These are phyloP conservation scores for Brachionichthys hirsutus DNA, from an alignment of 2,113 vertebrate species.

Conservation along the genomic window DNA sequence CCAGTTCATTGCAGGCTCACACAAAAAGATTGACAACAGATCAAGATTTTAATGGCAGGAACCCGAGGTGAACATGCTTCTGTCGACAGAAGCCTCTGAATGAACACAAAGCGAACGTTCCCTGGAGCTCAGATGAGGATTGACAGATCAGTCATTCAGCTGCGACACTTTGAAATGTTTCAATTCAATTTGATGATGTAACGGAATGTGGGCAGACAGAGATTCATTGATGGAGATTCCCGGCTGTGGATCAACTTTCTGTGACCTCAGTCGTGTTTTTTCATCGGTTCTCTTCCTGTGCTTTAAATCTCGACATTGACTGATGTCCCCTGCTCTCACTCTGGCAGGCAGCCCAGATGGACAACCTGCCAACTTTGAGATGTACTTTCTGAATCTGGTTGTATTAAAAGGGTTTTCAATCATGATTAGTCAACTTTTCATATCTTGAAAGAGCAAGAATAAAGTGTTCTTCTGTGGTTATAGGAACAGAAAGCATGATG, in stretches of 20 bases:
- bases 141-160: neutral
- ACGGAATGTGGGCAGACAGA: neutral
- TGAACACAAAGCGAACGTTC: too few species aligned
- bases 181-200: neutral
- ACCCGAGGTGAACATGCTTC: too few species aligned
- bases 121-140: neutral
- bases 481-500: neutral
- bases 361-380: conserved; percentile 11
- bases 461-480: neutral
- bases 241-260: neutral
- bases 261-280: conserved; percentile 3
- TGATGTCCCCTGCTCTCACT: conserved; percentile 20
- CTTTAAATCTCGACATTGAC: conserved; percentile 42
- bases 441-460: conserved; percentile 11
- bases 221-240: neutral
- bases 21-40: too few species aligned
- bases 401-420: conserved; percentile 16
- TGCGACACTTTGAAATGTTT: neutral
- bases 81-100: too few species aligned
- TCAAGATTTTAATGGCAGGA: too few species aligned
- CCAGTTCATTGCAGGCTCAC: too few species aligned
- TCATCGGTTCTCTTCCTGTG: conserved; percentile 6
- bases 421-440: neutral
- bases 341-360: conserved; percentile 34
- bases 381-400: conserved; percentile 9